Conservation (phyloP, 2,888 invertebrate genomes). For the Polyommatus icarus region DNA sequence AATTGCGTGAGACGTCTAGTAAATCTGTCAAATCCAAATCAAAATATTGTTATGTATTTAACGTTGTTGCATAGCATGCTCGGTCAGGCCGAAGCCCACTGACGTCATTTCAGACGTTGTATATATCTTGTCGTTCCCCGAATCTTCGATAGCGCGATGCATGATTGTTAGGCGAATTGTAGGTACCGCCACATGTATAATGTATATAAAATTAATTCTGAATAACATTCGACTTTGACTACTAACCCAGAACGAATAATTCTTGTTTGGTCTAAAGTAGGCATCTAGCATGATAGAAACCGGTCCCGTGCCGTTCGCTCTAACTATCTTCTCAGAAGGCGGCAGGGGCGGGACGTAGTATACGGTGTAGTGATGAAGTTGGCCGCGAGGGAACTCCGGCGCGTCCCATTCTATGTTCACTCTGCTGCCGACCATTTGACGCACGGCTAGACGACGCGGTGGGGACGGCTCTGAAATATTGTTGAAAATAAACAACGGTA, state of each 20-base stretch:
- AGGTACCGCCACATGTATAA: too few species aligned
- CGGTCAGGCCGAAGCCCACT: too few species aligned
- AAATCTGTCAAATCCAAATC: too few species aligned
- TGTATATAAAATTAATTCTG: too few species aligned
- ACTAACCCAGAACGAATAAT: conserved; percentile 87
- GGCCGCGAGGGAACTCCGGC: conserved; percentile 83
- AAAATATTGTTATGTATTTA: too few species aligned
- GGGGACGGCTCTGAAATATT: conserved; percentile 80
- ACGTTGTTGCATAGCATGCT: too few species aligned
- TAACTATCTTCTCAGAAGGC: conserved; percentile 67
- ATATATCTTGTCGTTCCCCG: too few species aligned
- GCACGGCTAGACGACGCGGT: conserved; percentile 83
- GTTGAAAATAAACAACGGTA: neutral
- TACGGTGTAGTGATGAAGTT: conserved; percentile 82
- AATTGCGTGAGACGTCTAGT: too few species aligned
- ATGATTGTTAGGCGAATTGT: too few species aligned
- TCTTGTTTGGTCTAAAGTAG: conserved; percentile 75
- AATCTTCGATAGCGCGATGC: too few species aligned
- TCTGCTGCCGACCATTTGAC: conserved; percentile 82
- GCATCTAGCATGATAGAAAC: conserved; percentile 76
- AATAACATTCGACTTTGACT: too few species aligned
- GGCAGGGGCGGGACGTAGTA: conserved; percentile 85
- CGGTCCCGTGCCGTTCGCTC: conserved; percentile 56
- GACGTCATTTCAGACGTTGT: too few species aligned
- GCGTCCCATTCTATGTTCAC: conserved; percentile 85